Percentiles rank a stretch among this genome's conserved stretches.
Evolutionary conservation across 2,113 vertebrate genomes (phyloP).

Genomic region (Nesoenas mayeri): DNA sequence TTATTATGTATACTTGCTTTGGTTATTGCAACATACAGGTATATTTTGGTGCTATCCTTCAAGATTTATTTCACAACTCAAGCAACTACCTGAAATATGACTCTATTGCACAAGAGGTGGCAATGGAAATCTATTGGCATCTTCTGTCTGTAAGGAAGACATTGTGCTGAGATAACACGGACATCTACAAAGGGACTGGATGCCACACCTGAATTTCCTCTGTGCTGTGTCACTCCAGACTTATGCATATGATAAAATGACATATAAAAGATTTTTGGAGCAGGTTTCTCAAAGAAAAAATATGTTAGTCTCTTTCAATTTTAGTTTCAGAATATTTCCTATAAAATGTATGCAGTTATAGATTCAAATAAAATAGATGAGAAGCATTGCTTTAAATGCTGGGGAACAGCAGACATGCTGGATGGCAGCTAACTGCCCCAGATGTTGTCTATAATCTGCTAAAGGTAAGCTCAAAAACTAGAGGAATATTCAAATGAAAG

Average conservation of each 20-base stretch:
- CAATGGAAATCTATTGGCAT: neutral
- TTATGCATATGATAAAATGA: neutral
- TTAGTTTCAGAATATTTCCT: neutral
- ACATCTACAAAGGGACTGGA: neutral
- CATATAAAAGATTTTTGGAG: neutral
- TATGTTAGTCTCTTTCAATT: neutral
- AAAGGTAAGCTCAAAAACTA: neutral
- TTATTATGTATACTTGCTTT: neutral
- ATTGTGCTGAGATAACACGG: neutral
- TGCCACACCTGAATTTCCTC: neutral
- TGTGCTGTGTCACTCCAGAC: neutral
- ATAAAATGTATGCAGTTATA: neutral
- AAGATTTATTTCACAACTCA: neutral
- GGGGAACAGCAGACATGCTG: neutral
- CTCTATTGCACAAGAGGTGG: neutral
- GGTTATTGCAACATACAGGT: neutral
- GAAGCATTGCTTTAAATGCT: neutral
- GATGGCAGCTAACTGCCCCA: neutral
- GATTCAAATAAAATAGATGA: neutral
- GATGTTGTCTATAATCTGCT: neutral
- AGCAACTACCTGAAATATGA: neutral
- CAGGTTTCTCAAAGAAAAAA: neutral
- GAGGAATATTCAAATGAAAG: neutral
- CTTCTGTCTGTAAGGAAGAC: neutral
- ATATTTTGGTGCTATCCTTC: neutral